These are phyloP conservation scores for Fragum whitleyi DNA, from an alignment of 2,888 invertebrate genomes.

Conservation along the genomic window DNA sequence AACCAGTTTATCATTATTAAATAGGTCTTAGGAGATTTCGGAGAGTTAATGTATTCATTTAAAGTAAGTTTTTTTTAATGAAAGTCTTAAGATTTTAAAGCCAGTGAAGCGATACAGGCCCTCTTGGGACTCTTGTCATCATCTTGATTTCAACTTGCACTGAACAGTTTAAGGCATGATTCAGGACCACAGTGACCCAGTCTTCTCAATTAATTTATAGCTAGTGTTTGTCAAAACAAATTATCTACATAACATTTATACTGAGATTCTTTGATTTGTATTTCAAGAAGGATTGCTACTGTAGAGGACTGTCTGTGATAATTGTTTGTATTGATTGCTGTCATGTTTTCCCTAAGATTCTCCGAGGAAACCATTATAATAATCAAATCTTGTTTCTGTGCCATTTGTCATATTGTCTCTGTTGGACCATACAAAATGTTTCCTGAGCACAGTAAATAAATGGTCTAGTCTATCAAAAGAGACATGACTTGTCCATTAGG, in stretches of 20 bases:
- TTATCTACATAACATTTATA: neutral
- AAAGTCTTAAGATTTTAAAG: no score
- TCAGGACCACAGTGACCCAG: no score
- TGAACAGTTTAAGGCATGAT: no score
- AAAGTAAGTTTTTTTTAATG: no score
- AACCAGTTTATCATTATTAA: no score
- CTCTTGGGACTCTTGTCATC: neutral
- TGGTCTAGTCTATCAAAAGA: neutral
- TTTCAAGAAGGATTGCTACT: no score
- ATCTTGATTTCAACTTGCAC: no score
- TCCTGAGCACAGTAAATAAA: neutral
- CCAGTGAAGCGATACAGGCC: no score
- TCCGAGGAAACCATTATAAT: conserved; percentile 12
- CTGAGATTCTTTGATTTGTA: neutral
- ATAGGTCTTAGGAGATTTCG: no score
- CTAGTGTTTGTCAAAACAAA: neutral
- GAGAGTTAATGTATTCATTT: no score
- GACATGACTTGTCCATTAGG: no score
- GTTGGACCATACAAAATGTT: neutral
- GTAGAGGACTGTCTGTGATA: neutral
- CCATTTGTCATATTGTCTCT: conserved; percentile 17
- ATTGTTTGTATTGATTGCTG: conserved; percentile 26
- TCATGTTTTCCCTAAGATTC: conserved; percentile 13
- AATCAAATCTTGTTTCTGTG: conserved; percentile 21
- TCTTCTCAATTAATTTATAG: no score